Evolutionary conservation across 2,888 invertebrate genomes (phyloP).

Genomic region (Lasioglossum villosulum): DNA sequence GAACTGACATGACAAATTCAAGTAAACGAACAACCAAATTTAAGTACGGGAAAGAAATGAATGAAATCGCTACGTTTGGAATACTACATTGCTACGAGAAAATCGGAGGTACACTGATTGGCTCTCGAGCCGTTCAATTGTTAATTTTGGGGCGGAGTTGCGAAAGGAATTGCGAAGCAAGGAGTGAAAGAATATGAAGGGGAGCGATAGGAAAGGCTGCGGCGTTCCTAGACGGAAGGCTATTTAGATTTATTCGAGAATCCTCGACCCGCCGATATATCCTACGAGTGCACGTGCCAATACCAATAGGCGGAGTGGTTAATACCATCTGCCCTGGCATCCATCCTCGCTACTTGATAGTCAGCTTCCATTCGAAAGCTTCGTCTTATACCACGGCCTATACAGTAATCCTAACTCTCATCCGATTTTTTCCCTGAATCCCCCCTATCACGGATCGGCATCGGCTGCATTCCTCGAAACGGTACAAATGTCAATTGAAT

Average conservation of each 20-base stretch:
- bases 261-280: constrained; percentile 70
- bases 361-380: constrained; percentile 72
- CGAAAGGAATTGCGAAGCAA: background rate
- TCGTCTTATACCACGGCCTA: constrained; percentile 64
- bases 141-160: background rate
- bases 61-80: background rate
- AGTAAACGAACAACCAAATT: background rate
- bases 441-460: constrained; percentile 21
- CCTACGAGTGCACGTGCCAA: constrained; percentile 70
- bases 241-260: constrained; percentile 74
- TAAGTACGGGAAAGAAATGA: background rate
- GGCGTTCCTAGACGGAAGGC: constrained; percentile 59
- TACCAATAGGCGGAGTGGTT: constrained; percentile 76
- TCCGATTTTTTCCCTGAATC: constrained; percentile 42
- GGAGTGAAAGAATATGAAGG: constrained; percentile 27
- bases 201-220: constrained; percentile 60
- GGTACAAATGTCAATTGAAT: constrained; percentile 22
- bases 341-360: constrained; percentile 76
- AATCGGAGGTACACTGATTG: background rate
- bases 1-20: background rate
- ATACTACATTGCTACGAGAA: background rate
- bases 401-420: constrained; percentile 60
- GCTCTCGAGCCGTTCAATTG: background rate
- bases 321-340: constrained; percentile 73
- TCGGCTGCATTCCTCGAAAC: background rate